These are phyloP conservation scores for Peribatodes rhomboidaria DNA, from an alignment of 2,888 invertebrate genomes.

Conservation along the genomic window DNA sequence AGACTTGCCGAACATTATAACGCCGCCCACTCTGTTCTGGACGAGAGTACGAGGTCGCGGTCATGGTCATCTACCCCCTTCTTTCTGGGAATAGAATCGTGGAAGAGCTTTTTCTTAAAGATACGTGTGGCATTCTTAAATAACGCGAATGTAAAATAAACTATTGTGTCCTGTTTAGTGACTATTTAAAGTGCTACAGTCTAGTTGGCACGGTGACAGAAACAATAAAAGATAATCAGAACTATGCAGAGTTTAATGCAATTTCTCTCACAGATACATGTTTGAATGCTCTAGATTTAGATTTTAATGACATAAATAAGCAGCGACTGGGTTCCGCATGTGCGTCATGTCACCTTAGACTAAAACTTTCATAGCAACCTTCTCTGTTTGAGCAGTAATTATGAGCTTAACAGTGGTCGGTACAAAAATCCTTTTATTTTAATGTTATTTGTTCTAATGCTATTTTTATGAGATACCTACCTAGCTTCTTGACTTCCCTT, in stretches of 20 bases:
- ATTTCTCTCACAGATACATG: conserved; percentile 42
- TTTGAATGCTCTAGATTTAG: conserved; percentile 45
- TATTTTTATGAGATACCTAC: too few relatives aligned
- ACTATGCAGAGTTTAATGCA: conserved; percentile 39
- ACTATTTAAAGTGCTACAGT: conserved; percentile 30
- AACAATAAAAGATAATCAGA: conserved; percentile 39
- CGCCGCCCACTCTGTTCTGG: conserved; percentile 27
- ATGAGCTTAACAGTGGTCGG: too few relatives aligned
- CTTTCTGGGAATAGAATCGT: conserved; percentile 17
- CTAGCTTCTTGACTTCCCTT: too few relatives aligned
- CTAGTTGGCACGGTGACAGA: conserved; percentile 45
- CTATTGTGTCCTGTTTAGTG: conserved; percentile 23
- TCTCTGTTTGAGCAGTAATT: too few relatives aligned
- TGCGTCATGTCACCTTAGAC: neutral
- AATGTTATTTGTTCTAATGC: too few relatives aligned
- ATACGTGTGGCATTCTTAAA: conserved; percentile 13
- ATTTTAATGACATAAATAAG: conserved; percentile 12
- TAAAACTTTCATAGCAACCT: too few relatives aligned
- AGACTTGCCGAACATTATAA: conserved; percentile 15
- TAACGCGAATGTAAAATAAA: conserved; percentile 19
- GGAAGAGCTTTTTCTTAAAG: neutral
- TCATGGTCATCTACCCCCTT: conserved; percentile 30
- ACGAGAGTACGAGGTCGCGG: conserved; percentile 28
- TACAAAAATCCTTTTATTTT: too few relatives aligned
- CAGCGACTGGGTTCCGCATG: conserved; percentile 1